Conservation (phyloP, 1,140 invertebrate genomes). For the Lithobius niger region DNA sequence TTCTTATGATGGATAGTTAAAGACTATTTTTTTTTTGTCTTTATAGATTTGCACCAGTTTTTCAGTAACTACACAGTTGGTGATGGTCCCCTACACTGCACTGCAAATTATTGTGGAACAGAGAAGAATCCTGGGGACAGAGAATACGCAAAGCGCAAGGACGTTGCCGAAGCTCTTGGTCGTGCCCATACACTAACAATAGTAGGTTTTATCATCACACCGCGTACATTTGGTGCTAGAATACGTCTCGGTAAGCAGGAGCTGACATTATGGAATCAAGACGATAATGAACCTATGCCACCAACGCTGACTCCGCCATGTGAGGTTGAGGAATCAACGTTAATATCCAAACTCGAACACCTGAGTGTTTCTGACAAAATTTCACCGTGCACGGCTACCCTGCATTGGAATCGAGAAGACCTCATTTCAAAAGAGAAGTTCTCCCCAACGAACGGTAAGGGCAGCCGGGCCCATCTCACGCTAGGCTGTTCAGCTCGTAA, state of each 20-base stretch:
- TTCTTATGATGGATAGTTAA: too few species aligned
- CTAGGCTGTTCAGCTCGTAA: conserved; percentile 17
- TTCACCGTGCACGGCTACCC: neutral
- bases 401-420: neutral
- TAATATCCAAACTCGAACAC: neutral
- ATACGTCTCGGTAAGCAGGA: conserved; percentile 14
- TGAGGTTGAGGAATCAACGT: neutral
- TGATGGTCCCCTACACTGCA: conserved; percentile 18
- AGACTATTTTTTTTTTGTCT: too few species aligned
- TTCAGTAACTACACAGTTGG: too few species aligned
- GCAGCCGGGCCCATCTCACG: conserved; percentile 21
- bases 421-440: neutral
- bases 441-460: conserved; percentile 12
- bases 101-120: conserved; percentile 10
- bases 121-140: neutral
- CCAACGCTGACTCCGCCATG: neutral
- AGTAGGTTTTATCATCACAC: conserved; percentile 20
- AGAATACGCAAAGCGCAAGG: conserved; percentile 13
- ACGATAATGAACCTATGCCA: conserved; percentile 15
- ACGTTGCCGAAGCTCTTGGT: conserved; percentile 15
- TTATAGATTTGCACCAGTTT: too few species aligned
- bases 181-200: conserved; percentile 13
- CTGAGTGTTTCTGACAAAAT: neutral
- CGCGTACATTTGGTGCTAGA: conserved; percentile 20
- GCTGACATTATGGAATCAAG: conserved; percentile 17